Evolutionary conservation across 1,140 invertebrate species (phyloP).

Genomic region (Bombus difficillimus): DNA sequence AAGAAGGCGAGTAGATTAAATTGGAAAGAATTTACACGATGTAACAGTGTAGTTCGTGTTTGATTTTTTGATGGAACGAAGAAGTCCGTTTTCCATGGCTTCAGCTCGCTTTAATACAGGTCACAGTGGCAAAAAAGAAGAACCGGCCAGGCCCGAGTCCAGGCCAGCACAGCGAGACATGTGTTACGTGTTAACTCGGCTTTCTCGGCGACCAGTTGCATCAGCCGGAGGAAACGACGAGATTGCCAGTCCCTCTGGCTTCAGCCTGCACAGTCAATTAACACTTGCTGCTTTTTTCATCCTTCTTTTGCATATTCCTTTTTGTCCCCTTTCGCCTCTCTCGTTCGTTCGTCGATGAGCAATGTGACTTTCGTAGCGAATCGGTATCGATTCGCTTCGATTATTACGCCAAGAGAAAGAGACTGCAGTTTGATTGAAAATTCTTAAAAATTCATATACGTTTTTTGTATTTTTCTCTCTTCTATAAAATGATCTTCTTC

Average conservation of each 20-base stretch:
- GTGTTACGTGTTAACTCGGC: slow-evolving; percentile 63
- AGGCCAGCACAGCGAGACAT: slow-evolving; percentile 39
- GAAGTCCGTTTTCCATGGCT: slow-evolving; percentile 20
- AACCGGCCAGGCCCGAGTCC: not conserved
- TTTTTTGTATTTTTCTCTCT: no score
- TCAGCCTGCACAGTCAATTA: slow-evolving; percentile 25
- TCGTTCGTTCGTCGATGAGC: not conserved
- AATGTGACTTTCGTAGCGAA: no score
- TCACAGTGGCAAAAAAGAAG: slow-evolving; percentile 27
- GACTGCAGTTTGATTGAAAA: not conserved
- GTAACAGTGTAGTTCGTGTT: not conserved
- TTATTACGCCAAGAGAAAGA: not conserved
- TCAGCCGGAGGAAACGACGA: slow-evolving; percentile 7
- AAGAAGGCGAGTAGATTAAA: not conserved
- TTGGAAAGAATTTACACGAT: not conserved
- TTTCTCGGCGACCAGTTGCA: slow-evolving; percentile 50
- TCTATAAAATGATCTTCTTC: no score
- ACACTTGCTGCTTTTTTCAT: slow-evolving; percentile 9
- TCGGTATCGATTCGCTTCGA: not conserved
- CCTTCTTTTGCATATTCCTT: not conserved
- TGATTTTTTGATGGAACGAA: not conserved
- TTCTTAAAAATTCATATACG: not conserved
- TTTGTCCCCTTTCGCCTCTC: not conserved
- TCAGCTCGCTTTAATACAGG: slow-evolving; percentile 26
- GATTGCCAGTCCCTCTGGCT: not conserved